These are phyloP conservation scores for Mongoloraphidia duomilia DNA, from an alignment of 2,888 invertebrate species.

Conservation along the genomic window DNA sequence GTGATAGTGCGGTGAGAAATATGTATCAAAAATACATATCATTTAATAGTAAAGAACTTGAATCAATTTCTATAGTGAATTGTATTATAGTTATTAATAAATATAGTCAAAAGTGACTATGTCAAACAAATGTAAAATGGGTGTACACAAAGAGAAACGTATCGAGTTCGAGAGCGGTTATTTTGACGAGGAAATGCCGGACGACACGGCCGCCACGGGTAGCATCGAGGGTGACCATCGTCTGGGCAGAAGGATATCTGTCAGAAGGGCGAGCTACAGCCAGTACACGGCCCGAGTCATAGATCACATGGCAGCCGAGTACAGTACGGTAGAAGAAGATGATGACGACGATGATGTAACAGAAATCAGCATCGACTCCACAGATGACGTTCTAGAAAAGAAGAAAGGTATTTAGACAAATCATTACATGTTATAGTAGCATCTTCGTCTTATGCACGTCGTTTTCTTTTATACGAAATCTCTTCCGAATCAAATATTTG, in stretches of 20 bases:
- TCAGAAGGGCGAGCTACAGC: constrained; percentile 5
- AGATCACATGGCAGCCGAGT: neutral
- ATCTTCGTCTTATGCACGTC: too few relatives aligned
- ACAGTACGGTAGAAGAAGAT: neutral
- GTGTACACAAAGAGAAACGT: constrained; percentile 5
- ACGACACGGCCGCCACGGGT: neutral
- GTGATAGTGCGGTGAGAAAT: too few relatives aligned
- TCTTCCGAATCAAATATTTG: too few relatives aligned
- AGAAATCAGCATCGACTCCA: neutral
- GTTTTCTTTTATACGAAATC: too few relatives aligned
- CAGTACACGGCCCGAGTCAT: constrained; percentile 2
- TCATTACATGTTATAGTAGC: too few relatives aligned
- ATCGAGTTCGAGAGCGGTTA: constrained; percentile 6
- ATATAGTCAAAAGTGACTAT: too few relatives aligned
- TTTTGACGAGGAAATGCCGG: constrained; percentile 1
- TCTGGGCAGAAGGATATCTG: constrained; percentile 3
- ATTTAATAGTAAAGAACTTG: too few relatives aligned
- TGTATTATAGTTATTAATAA: too few relatives aligned
- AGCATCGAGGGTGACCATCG: neutral
- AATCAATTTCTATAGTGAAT: too few relatives aligned
- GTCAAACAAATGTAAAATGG: constrained; percentile 1
- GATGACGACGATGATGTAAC: neutral
- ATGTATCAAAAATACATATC: too few relatives aligned
- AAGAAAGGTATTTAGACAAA: too few relatives aligned
- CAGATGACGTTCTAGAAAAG: too few relatives aligned